Evolutionary conservation across 1,140 invertebrate species (phyloP).

Genomic region (Lanistes nyassanus): DNA sequence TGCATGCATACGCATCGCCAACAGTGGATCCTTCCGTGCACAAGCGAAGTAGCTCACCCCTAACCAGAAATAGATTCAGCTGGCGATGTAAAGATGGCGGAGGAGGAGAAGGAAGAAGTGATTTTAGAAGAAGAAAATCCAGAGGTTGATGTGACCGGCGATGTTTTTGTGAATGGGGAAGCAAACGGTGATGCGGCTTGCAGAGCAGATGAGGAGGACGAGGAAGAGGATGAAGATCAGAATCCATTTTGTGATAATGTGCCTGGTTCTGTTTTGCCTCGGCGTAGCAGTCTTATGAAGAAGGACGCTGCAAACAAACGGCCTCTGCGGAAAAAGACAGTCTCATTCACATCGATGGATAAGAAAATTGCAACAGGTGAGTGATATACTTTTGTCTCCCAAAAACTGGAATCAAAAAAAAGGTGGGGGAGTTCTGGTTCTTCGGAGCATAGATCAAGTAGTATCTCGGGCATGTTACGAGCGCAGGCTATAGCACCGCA

Average conservation of each 20-base stretch:
- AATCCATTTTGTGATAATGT: slow-evolving; percentile 19
- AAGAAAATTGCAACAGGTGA: slow-evolving; percentile 68
- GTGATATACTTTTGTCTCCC: slow-evolving; percentile 19
- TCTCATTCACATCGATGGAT: slow-evolving; percentile 65
- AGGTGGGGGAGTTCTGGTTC: background rate
- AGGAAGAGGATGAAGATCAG: slow-evolving; percentile 12
- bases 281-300: slow-evolving; percentile 54
- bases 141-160: slow-evolving; percentile 34
- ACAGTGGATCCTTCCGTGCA: background rate
- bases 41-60: slow-evolving; percentile 15
- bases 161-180: slow-evolving; percentile 55
- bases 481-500: no score
- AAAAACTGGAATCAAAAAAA: background rate
- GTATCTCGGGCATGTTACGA: background rate
- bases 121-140: slow-evolving; percentile 32
- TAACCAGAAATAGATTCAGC: slow-evolving; percentile 16
- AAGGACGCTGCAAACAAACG: slow-evolving; percentile 47
- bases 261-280: slow-evolving; percentile 39
- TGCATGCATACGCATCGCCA: background rate
- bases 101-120: slow-evolving; percentile 43
- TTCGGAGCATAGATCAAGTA: background rate
- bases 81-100: slow-evolving; percentile 47
- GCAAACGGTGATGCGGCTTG: slow-evolving; percentile 36
- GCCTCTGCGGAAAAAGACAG: slow-evolving; percentile 60
- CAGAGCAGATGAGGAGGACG: slow-evolving; percentile 33